Base-by-base conservation (phyloP, 2,113 vertebrate genomes). In the Leptodactylus fuscus region DNA sequence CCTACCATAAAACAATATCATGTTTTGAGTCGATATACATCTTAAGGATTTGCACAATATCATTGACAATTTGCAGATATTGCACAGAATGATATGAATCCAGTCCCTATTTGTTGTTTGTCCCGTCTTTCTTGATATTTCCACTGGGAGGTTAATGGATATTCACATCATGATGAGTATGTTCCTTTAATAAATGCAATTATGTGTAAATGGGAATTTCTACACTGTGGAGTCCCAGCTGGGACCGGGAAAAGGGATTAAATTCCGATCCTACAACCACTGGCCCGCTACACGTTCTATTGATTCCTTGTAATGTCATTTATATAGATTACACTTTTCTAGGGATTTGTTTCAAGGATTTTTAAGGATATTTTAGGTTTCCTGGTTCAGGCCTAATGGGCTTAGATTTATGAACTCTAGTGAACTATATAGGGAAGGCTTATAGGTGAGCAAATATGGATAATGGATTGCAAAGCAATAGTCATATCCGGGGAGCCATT, bases 231-330 rank as follows among this genome's bases (percentile, higher is more conserved):
- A 16, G 55, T 44, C 48, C 75, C 32, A 55, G 49, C 75, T 41
- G 62, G 48, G 75, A 79, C 48, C 5, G 55, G 24, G 16, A 41
- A 76, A 15, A 38, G n/a, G n/a, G n/a, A n/a, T n/a, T n/a, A n/a
- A n/a, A n/a, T n/a, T n/a, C n/a, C n/a, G n/a, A n/a, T n/a, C n/a
- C n/a, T n/a, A n/a, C n/a, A n/a, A n/a, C n/a, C n/a, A n/a, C n/a
- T 27, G 75, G 58, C 60, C 32, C 46, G 34, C 29, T 58, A 13
- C 62, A 70, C 16, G 58, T 70, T 13, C 51, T 62, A 85, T 85
- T 85, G 83, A 85, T 85, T 85, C 49, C 20, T 69, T 69, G 41
- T 85, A 79, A 85, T 85, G 83, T 70, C 46, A 71, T 85, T 85
- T 85, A 58, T 70, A 85, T 55, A 77, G 74, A 78, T 62, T 83